A percentile compares a stretch with the other conserved stretches of the same genome.
phyloP scores from a whole-genome alignment of 2,113 vertebrate species.

The Gopherus evgoodei region DNA sequence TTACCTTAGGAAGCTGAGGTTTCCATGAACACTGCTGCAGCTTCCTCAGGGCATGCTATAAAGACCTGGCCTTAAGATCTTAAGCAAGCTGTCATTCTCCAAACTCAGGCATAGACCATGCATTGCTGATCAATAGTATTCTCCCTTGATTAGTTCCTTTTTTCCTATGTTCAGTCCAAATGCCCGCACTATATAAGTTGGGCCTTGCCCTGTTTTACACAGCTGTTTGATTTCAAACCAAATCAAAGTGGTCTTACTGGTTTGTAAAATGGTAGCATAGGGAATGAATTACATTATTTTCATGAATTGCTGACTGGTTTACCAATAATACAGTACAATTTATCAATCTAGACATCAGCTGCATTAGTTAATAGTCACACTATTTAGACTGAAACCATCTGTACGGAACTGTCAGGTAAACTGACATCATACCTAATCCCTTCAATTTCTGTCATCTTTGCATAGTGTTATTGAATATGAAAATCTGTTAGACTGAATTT shows the following conservation, averaged over 20 bases:
- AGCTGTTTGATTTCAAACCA: background rate
- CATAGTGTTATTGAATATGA: background rate
- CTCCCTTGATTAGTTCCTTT: rapidly evolving
- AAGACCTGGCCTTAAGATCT: background rate
- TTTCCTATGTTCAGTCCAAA: rapidly evolving
- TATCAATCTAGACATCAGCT: background rate
- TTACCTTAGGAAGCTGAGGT: conserved; percentile 13
- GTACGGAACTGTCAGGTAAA: background rate
- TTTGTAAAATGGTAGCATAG: background rate
- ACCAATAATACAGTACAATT: no score
- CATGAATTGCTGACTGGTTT: background rate
- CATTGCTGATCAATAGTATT: background rate
- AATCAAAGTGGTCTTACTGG: background rate
- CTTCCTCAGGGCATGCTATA: rapidly evolving
- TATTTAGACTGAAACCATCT: background rate
- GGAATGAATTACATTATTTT: rapidly evolving
- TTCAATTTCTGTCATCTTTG: background rate
- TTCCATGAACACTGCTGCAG: background rate
- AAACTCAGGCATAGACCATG: background rate
- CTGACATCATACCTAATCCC: background rate
- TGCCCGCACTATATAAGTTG: background rate
- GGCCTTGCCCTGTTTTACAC: background rate
- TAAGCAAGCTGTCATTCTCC: background rate
- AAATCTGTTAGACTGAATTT: background rate
- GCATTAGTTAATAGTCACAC: background rate